These are phyloP conservation scores for Coelinius sp. DNA, from an alignment of 2,888 invertebrate genomes.

Conservation along the genomic window DNA sequence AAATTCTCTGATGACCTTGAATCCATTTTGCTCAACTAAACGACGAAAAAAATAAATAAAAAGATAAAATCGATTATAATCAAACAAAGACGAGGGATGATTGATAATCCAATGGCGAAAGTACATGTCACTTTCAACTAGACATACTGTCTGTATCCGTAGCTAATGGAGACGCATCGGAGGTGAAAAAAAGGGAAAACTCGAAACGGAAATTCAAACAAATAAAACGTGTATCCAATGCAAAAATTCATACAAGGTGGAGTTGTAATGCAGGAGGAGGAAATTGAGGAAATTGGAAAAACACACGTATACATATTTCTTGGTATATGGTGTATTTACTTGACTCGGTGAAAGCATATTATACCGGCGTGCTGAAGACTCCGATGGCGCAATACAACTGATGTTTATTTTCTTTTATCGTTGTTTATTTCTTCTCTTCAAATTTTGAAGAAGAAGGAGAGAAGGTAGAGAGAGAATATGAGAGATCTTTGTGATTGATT, in stretches of 20 bases:
- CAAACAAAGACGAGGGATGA: slow-evolving; percentile 11
- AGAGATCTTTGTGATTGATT: slow-evolving; percentile 44
- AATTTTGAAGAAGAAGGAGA: neutral
- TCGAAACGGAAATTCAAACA: neutral
- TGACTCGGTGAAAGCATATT: slow-evolving; percentile 43
- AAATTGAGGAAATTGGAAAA: slow-evolving; percentile 37
- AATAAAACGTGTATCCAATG: slow-evolving; percentile 18
- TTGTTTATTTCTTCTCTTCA: neutral
- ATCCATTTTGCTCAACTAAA: neutral
- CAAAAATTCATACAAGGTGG: neutral
- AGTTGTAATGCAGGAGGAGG: neutral
- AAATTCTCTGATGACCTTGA: slow-evolving; percentile 12
- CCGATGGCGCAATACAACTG: slow-evolving; percentile 43
- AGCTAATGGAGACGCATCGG: slow-evolving; percentile 9
- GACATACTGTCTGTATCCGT: neutral
- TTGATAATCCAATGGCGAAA: slow-evolving; percentile 32
- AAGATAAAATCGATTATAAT: neutral
- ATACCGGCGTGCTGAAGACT: slow-evolving; percentile 31
- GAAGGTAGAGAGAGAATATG: neutral
- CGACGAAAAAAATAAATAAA: neutral
- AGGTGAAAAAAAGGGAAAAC: slow-evolving; percentile 15
- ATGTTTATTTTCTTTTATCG: slow-evolving; percentile 3
- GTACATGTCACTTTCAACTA: slow-evolving; percentile 31
- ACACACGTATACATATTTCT: slow-evolving; percentile 5
- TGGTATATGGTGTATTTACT: neutral